Conservation (phyloP, 2,113 vertebrate genomes). For the Propithecus coquereli region DNA sequence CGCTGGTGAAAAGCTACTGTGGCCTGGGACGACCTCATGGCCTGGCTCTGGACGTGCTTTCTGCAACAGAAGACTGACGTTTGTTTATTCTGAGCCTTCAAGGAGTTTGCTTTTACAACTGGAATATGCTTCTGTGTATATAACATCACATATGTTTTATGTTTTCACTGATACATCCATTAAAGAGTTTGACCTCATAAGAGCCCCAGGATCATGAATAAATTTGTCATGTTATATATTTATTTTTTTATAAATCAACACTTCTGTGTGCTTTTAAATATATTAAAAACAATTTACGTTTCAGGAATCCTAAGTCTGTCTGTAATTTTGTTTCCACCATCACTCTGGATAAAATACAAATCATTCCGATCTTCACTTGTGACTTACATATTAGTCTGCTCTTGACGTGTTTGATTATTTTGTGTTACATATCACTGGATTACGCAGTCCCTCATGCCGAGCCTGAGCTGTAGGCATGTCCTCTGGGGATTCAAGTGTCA, state of each 20-base stretch:
- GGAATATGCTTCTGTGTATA: constrained; percentile 47
- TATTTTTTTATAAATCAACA: constrained; percentile 72
- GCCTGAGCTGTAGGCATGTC: background rate
- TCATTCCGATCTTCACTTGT: background rate
- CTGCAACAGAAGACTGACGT: background rate
- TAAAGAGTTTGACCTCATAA: constrained; percentile 49
- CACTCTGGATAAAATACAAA: background rate
- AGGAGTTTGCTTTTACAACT: constrained; percentile 48
- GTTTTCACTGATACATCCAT: constrained; percentile 16
- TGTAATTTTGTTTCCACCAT: background rate
- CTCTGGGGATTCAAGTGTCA: background rate
- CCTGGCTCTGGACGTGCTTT: background rate
- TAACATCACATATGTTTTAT: background rate
- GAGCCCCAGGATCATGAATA: constrained; percentile 61
- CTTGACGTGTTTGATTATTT: background rate
- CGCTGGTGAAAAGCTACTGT: background rate
- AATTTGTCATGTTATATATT: constrained; percentile 59
- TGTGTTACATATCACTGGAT: background rate
- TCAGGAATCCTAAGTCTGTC: constrained; percentile 3
- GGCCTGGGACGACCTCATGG: background rate
- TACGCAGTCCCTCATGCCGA: background rate
- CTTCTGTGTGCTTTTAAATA: constrained; percentile 61
- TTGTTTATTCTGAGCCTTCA: background rate
- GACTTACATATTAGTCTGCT: background rate
- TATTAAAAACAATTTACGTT: constrained; percentile 65